phyloP scores from a whole-genome alignment of 2,113 vertebrate genomes.

The Erpornis zantholeuca region DNA sequence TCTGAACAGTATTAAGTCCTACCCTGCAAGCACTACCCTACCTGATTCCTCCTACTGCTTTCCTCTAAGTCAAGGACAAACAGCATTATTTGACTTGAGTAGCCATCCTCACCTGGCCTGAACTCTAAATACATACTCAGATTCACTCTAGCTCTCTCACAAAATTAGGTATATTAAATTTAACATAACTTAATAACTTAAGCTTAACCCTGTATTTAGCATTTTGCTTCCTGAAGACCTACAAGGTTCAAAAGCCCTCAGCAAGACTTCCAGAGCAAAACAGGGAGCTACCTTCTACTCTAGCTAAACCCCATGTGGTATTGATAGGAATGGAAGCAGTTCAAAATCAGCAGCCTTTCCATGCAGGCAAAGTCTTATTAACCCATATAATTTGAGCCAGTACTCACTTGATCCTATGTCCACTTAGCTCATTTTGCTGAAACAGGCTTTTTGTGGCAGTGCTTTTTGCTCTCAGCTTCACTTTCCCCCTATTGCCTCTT shows the following conservation, averaged over 20 bases:
- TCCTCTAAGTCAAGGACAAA: neutral
- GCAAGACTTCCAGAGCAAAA: neutral
- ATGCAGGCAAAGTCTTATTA: neutral
- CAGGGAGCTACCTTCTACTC: neutral
- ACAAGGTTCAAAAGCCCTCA: neutral
- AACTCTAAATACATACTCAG: neutral
- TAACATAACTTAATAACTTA: neutral
- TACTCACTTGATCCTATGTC: neutral
- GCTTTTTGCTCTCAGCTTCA: neutral
- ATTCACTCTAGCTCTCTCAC: neutral
- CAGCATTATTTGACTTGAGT: neutral
- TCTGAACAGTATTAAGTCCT: neutral
- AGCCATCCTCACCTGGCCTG: neutral
- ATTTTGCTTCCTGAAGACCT: neutral
- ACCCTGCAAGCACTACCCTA: neutral
- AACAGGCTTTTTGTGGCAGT: neutral
- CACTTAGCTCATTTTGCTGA: neutral
- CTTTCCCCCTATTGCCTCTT: neutral
- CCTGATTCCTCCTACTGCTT: neutral
- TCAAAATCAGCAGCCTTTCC: neutral
- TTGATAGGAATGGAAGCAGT: neutral
- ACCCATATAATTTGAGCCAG: neutral
- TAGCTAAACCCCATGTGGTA: neutral
- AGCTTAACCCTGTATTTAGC: neutral
- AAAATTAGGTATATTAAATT: neutral